Conservation (phyloP, 2,888 invertebrate species). For the Hyalella azteca region DNA sequence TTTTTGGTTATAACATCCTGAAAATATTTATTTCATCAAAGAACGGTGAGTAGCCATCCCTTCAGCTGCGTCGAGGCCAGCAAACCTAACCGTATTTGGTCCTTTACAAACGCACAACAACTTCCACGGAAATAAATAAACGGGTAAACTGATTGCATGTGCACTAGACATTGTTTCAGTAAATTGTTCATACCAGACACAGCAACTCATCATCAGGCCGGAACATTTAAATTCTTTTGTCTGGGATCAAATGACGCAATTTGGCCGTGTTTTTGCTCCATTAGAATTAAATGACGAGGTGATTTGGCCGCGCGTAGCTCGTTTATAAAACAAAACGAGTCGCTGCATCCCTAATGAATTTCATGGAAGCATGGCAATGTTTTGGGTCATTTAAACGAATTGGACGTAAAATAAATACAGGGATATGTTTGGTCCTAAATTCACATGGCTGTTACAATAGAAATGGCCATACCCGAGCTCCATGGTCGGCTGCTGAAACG, state of each 20-base stretch:
- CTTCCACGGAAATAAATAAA: too few relatives aligned
- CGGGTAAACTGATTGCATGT: too few relatives aligned
- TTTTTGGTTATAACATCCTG: too few relatives aligned
- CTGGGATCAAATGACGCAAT: constrained; percentile 9
- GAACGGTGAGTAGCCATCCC: too few relatives aligned
- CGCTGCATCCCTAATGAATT: constrained; percentile 21
- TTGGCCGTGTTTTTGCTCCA: constrained; percentile 31
- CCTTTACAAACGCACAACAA: too few relatives aligned
- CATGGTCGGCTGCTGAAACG: too few relatives aligned
- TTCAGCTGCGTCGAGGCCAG: too few relatives aligned
- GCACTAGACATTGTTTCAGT: too few relatives aligned
- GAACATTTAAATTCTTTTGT: constrained; percentile 26
- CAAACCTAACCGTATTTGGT: too few relatives aligned
- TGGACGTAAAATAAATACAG: neutral
- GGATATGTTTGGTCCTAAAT: constrained; percentile 13
- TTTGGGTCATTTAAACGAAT: neutral
- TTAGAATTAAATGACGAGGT: constrained; percentile 23
- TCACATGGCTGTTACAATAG: constrained; percentile 20
- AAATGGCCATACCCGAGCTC: neutral
- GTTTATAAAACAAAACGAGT: constrained; percentile 13
- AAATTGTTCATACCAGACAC: too few relatives aligned
- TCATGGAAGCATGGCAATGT: constrained; percentile 5
- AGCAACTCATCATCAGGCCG: neutral
- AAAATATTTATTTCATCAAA: too few relatives aligned
- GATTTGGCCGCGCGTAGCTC: constrained; percentile 7